phyloP scores from a whole-genome alignment of 2,113 vertebrate species.

The Cryptomyrus ogoouensis region DNA sequence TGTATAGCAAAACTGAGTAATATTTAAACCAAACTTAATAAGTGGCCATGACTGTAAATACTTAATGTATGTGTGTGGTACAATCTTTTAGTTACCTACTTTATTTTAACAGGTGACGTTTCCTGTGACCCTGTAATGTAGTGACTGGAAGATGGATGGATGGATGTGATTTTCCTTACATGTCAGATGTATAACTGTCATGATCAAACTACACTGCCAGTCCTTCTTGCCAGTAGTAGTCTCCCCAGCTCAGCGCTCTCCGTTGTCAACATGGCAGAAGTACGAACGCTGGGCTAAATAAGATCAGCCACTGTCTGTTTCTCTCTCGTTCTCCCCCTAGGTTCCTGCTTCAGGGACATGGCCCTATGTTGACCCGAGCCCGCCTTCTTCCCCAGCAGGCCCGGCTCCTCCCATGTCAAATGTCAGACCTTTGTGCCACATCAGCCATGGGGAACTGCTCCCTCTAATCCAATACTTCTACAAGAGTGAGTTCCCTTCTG shows the following conservation, averaged over 20 bases:
- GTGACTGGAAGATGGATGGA: not conserved
- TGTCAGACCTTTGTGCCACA: not conserved
- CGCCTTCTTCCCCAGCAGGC: not conserved
- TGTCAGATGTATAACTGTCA: not conserved
- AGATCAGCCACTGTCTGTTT: not conserved
- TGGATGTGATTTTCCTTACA: not conserved
- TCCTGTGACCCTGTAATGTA: not conserved
- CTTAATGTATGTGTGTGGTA: not conserved
- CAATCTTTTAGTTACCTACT: not conserved
- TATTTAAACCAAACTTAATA: not conserved
- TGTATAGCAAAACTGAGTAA: not conserved
- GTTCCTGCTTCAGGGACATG: not conserved
- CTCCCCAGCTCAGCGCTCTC: not conserved
- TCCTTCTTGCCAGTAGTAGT: not conserved
- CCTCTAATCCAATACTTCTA: slow-evolving; percentile 25
- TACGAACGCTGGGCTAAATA: not conserved
- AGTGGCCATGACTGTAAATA: not conserved
- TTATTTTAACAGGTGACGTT: not conserved
- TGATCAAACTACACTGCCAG: not conserved
- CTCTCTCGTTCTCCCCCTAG: not conserved
- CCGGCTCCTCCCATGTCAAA: not conserved
- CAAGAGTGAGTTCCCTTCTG: slow-evolving; percentile 25
- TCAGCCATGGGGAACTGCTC: slow-evolving; percentile 1
- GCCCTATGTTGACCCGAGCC: not conserved
- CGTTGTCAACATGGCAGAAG: not conserved